Percentiles rank a stretch among this genome's conserved stretches.
Evolutionary conservation across 2,888 invertebrate genomes (phyloP).

Genomic region (Caenorhabditis becei): DNA sequence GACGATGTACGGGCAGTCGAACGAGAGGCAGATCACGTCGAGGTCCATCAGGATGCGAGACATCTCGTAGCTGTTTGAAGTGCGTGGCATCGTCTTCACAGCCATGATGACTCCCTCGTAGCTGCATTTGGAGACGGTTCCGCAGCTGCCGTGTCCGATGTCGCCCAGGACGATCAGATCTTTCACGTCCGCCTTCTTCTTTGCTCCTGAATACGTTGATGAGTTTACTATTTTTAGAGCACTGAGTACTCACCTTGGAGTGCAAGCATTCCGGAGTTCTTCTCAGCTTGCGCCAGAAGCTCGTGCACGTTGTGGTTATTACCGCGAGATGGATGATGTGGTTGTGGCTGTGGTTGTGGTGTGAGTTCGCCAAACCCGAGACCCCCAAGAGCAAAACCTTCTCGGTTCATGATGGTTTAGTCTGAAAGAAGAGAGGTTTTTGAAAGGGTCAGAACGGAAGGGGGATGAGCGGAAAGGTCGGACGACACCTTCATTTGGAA

Average conservation of each 20-base stretch:
- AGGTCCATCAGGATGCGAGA: slow-evolving; percentile 99
- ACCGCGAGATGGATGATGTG: slow-evolving; percentile 33
- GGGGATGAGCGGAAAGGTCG: neutral
- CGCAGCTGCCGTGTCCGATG: slow-evolving; percentile 87
- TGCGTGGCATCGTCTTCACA: slow-evolving; percentile 89
- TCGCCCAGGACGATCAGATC: slow-evolving; percentile 82
- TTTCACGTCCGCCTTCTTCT: slow-evolving; percentile 24
- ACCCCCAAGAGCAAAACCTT: slow-evolving; percentile 21
- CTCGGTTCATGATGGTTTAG: slow-evolving; percentile 19
- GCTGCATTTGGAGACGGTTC: slow-evolving; percentile 96
- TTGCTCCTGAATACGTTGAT: too few species aligned
- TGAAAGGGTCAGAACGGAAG: neutral
- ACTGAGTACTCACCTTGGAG: slow-evolving; percentile 29
- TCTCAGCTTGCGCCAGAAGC: slow-evolving; percentile 16
- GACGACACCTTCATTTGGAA: neutral
- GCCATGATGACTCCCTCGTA: slow-evolving; percentile 78
- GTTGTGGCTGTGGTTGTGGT: neutral
- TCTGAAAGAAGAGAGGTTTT: slow-evolving; percentile 5
- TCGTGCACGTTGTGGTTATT: slow-evolving; percentile 28
- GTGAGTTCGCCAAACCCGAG: slow-evolving; percentile 17
- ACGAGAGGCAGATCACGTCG: slow-evolving; percentile 97
- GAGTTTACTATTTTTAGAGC: too few species aligned
- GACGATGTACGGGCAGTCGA: slow-evolving; percentile 97
- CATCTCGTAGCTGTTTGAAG: slow-evolving; percentile 96
- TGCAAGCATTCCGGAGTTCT: slow-evolving; percentile 36